phyloP scores from a whole-genome alignment of 2,113 vertebrate species.

The Entomyzon cyanotis region DNA sequence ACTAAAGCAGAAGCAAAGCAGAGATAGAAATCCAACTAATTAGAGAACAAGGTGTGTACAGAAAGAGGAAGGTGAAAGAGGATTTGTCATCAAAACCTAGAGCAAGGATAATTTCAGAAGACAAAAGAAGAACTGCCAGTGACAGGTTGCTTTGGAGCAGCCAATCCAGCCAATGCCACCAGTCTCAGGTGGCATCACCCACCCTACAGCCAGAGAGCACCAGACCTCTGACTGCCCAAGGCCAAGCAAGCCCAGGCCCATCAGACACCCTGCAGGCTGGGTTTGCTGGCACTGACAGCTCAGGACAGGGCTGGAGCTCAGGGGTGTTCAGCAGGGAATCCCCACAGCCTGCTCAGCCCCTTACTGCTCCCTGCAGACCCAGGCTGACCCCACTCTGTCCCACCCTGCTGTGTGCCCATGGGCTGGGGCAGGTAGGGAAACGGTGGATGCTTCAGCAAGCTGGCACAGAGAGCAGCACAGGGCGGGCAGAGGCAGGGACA shows the following conservation, averaged over 20 bases:
- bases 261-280: fast-evolving
- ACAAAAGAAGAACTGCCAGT: neutral
- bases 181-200: fast-evolving
- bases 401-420: fast-evolving
- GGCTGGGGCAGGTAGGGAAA: fast-evolving
- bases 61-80: neutral
- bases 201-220: neutral
- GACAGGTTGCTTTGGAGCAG: neutral
- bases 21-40: neutral
- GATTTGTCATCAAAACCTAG: neutral
- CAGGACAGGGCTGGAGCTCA: neutral
- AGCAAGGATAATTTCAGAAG: neutral
- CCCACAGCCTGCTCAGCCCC: neutral
- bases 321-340: fast-evolving
- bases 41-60: neutral
- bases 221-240: neutral
- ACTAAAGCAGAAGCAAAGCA: neutral
- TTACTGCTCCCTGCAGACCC: fast-evolving
- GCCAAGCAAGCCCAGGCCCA: neutral
- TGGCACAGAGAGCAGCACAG: neutral
- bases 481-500: neutral
- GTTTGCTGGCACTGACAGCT: neutral
- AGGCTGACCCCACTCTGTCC: fast-evolving
- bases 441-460: fast-evolving
- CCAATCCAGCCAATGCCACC: fast-evolving